Percentiles rank a stretch among this genome's conserved stretches.
These are phyloP conservation scores for Maniola jurtina DNA, from an alignment of 1,140 invertebrate species.

Conservation along the genomic window DNA sequence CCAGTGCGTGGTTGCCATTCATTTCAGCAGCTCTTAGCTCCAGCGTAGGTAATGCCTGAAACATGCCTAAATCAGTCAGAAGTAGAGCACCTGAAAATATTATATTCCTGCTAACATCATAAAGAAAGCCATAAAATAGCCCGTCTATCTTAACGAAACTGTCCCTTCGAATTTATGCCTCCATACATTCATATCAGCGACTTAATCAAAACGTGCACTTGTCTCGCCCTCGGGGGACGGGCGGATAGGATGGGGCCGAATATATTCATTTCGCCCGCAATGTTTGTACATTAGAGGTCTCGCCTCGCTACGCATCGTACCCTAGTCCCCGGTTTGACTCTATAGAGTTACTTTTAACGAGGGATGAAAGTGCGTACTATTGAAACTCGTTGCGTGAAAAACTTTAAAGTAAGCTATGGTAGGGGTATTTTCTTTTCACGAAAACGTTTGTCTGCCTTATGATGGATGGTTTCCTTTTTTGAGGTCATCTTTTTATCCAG, in stretches of 20 bases:
- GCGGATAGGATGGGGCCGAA: conserved; percentile 41
- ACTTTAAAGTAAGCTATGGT: not conserved
- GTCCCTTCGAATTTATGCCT: conserved; percentile 41
- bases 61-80: no score
- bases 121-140: conserved; percentile 14
- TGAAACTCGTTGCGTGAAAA: conserved; percentile 13
- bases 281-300: conserved; percentile 78
- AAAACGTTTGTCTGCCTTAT: no score
- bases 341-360: conserved; percentile 10
- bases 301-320: conserved; percentile 61
- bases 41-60: no score
- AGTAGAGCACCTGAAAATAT: no score
- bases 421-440: not conserved
- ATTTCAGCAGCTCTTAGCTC: no score
- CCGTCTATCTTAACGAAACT: conserved; percentile 28
- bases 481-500: no score
- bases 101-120: not conserved
- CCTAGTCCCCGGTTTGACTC: conserved; percentile 57
- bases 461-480: no score
- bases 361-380: conserved; percentile 11
- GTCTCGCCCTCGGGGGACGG: conserved; percentile 41
- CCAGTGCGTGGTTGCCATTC: no score
- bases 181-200: conserved; percentile 67
- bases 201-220: conserved; percentile 73
- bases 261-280: conserved; percentile 77